Conservation (phyloP, 2,797 vertebrate species). For the Darevskia mixta region DNA sequence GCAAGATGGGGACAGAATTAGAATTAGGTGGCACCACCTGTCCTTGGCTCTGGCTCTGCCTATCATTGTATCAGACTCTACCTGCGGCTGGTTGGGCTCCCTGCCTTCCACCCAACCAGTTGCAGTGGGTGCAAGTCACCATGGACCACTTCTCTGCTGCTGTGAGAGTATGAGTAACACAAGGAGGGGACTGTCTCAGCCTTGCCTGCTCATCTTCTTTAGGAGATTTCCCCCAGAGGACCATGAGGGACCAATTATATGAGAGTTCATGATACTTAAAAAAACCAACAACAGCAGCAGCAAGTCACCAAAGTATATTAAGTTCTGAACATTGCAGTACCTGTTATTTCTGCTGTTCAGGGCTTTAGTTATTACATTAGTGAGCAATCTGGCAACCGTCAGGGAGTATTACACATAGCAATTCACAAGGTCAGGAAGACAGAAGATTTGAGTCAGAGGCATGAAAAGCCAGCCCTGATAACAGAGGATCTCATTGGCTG, state of each 20-base stretch:
- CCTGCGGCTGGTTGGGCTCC: no score
- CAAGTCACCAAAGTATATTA: neutral
- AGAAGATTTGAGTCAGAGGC: neutral
- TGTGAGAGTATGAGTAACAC: neutral
- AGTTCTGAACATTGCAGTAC: neutral
- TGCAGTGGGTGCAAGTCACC: neutral
- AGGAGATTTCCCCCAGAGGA: neutral
- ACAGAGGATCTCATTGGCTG: neutral
- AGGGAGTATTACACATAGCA: neutral
- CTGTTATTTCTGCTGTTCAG: slow-evolving; percentile 2
- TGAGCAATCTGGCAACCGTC: neutral
- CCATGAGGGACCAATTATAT: neutral
- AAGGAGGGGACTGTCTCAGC: no score
- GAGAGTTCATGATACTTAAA: neutral
- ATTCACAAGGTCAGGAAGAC: neutral
- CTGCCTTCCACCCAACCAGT: no score
- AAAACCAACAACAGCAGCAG: no score
- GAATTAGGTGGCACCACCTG: no score
- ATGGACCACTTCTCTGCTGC: no score
- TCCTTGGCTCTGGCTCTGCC: no score
- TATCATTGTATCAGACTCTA: no score
- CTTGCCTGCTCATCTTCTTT: neutral
- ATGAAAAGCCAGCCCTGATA: neutral
- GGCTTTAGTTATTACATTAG: neutral
- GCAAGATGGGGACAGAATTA: no score